Evolutionary conservation across 2,113 vertebrate species (phyloP).

Genomic region (Tapirus terrestris): DNA sequence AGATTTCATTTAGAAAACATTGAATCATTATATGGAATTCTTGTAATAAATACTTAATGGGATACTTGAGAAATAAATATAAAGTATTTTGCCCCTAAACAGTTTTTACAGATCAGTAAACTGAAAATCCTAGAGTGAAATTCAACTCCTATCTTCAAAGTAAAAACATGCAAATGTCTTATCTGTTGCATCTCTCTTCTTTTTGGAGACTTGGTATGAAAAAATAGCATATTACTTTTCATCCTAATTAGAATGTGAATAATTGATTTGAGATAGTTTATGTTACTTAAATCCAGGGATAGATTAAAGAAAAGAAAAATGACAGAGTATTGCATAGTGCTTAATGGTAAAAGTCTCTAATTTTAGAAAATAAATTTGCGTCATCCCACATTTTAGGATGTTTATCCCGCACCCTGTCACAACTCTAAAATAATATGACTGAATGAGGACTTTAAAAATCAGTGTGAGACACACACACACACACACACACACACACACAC

Average conservation of each 20-base stretch:
- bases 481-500: neutral
- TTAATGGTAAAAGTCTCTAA: conserved; percentile 9
- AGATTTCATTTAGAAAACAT: conserved; percentile 47
- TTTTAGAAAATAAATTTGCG: neutral
- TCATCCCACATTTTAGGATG: neutral
- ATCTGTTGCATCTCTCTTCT: conserved; percentile 19
- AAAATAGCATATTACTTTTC: neutral
- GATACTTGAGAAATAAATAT: conserved; percentile 41
- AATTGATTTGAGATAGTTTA: conserved; percentile 52
- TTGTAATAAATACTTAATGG: neutral
- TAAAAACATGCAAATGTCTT: conserved; percentile 26
- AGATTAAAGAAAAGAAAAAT: neutral
- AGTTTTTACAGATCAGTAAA: neutral
- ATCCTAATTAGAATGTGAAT: conserved; percentile 57
- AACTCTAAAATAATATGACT: neutral
- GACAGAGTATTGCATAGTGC: neutral
- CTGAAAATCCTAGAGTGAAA: conserved; percentile 47
- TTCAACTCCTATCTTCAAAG: conserved; percentile 20
- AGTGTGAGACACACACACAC: neutral
- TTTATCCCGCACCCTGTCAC: neutral
- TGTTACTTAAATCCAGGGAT: conserved; percentile 14
- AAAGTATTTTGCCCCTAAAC: neutral
- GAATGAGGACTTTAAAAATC: neutral
- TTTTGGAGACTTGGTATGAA: conserved; percentile 3
- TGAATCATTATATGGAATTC: neutral